These are phyloP conservation scores for Propithecus perrieri DNA, from an alignment of 2,797 vertebrate species.

Conservation along the genomic window DNA sequence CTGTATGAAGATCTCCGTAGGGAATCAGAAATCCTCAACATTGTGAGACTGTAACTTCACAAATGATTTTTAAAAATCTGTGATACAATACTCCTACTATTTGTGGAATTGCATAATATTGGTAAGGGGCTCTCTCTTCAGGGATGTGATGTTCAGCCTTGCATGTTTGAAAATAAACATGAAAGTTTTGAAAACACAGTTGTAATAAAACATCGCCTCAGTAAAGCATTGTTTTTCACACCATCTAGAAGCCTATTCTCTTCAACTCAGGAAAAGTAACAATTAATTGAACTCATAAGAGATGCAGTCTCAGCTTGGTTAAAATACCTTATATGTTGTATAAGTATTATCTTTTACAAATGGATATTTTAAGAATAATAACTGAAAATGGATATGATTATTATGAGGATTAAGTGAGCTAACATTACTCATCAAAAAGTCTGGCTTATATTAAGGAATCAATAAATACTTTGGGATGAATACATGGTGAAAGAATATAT, in stretches of 20 bases:
- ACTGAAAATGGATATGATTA: background rate
- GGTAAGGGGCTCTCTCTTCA: background rate
- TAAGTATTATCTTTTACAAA: background rate
- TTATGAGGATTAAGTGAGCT: background rate
- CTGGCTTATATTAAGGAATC: background rate
- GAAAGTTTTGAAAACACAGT: conserved; percentile 14
- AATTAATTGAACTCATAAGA: conserved; percentile 66
- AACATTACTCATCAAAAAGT: background rate
- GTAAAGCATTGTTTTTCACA: background rate
- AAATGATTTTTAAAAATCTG: conserved; percentile 55
- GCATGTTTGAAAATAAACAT: background rate
- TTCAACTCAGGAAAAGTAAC: conserved; percentile 70
- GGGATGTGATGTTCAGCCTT: background rate
- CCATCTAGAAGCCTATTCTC: conserved; percentile 59
- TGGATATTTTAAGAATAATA: background rate
- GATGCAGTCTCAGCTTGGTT: conserved; percentile 14
- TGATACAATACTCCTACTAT: background rate
- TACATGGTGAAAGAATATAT: background rate
- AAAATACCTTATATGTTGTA: background rate
- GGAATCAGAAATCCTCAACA: background rate
- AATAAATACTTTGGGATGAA: background rate
- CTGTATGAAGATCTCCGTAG: background rate
- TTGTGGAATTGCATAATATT: background rate
- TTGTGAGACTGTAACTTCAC: conserved; percentile 30
- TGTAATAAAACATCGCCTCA: background rate